Evolutionary conservation across 92 coral and sea anemone species (phyloP), one percentile per base, ranked within the genome.

Genomic region (Parazoanthus darwini): DNA sequence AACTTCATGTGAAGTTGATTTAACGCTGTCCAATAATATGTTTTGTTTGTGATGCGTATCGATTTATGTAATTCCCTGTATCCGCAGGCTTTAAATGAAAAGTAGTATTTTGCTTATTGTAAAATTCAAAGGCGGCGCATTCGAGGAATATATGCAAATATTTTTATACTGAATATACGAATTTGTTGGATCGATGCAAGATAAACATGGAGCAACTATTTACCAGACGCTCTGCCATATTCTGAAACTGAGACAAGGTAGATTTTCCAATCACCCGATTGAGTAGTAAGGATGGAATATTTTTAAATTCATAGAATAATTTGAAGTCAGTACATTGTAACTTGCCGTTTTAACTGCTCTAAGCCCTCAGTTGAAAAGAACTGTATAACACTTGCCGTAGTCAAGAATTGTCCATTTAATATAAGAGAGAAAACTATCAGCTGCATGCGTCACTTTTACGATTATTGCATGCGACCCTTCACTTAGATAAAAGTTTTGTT

Each of bases 41-140:
- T 15, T 75, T 75, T 75, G 79, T 39, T 75, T 75, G 79, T 7
- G 44, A 75, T 75, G 79, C 25, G 37, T 75, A 75, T 75, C 79
- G 37, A 25, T 39, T 23, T 36, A 36, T 33, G 38, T 39, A 75
- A 75, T 75, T 75, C n/a, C 39, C 79, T 75, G 3, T 75, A 75
- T 75, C 48, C 79, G 51, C 51, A 38, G 79, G 79, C 46, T 75
- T 54, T 54, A 13, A 44, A 75, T 75, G 48, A 36, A 75, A 70
- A 70, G 18, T 48, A 75, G 42, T 2, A 20, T 18, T 38, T 39
- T 22, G 9, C 51, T 75, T 39, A 75, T 37, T 75, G 48, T 75
- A 39, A 36, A 75, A 18, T 75, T 75, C 43, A 75, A 39, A 75
- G 42, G 59, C 48, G 29, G 44, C 8, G 18, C 11, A 75, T 6